Base-by-base conservation (phyloP, 2,113 vertebrate species). In the Callospermophilus lateralis region DNA sequence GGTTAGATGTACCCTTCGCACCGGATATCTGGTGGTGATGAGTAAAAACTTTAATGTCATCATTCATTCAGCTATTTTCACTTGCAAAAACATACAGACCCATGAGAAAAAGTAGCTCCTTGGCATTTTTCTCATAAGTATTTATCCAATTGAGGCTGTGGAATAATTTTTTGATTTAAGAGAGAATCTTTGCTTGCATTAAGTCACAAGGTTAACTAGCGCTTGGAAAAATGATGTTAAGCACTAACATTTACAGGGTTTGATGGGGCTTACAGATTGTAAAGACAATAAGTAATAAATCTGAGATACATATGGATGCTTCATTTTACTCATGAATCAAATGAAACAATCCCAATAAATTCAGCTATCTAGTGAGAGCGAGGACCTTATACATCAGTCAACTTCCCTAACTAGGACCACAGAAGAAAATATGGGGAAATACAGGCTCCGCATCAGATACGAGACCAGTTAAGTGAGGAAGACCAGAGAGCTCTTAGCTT, bases 31-130 rank as follows among this genome's bases (percentile, higher is more conserved):
- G 32, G 19, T 45, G 85, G 26, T 39, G 87, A 34, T 65, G 91
- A 98, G 93, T 94, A 63, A 96, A 93, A 95, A 24, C 58, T 94
- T 96, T 83, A 74, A 28, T 9, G 3, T 48, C 4, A 86, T 96
- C 76, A 74, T 48, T 93, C 37, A 89, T 84, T 97, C 81, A 88
- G 65, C n/a, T 78, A 55, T 51, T 95, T 95, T 86, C 65, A 80
- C n/a, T 93, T 87, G 87, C 1, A 94, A 65, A 94, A 89, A 39
- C 42, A 74, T 79, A 67, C 26, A 72, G 37, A 58, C 7, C 19
- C 9, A 4, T n/a, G 83, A 93, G 51, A 88, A 92, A 32, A 85
- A 72, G 22, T 67, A 51, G 48, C 4, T 28, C 1, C 13, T 63
- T 74, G 74, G 58, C 7, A 6, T 81, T 77, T 84, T 84, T 72